A percentile compares a stretch with the other conserved stretches of the same genome.
phyloP scores from a whole-genome alignment of 2,888 invertebrate genomes.

The Nymphalis c-album region DNA sequence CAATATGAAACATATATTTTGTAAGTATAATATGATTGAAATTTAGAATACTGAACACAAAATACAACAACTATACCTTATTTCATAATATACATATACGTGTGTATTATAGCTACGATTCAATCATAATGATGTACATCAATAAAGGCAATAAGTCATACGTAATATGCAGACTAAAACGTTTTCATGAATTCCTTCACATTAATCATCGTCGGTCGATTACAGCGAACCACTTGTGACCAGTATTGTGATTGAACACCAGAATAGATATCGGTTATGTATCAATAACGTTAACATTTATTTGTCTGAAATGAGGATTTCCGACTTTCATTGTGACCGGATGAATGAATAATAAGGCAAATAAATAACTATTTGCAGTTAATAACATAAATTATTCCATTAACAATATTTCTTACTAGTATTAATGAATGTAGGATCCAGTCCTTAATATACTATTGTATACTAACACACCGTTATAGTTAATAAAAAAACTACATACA shows the following conservation, averaged over 20 bases:
- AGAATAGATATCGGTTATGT: conserved; percentile 29
- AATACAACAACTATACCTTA: neutral
- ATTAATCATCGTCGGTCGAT: conserved; percentile 34
- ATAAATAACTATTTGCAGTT: neutral
- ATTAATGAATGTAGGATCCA: too few relatives aligned
- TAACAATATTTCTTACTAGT: neutral
- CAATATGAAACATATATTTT: too few relatives aligned
- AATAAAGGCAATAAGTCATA: conserved; percentile 31
- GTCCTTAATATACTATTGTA: too few relatives aligned
- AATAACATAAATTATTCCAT: neutral
- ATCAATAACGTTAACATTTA: conserved; percentile 21
- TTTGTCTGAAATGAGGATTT: conserved; percentile 29
- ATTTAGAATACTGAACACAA: too few relatives aligned
- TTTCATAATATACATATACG: neutral
- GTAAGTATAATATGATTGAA: too few relatives aligned
- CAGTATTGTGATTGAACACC: conserved; percentile 26
- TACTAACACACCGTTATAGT: too few relatives aligned
- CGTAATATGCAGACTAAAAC: conserved; percentile 29
- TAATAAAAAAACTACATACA: too few relatives aligned
- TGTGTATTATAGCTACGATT: neutral
- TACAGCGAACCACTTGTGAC: conserved; percentile 36
- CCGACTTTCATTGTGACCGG: conserved; percentile 34
- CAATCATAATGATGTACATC: conserved; percentile 10
- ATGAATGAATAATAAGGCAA: conserved; percentile 35
- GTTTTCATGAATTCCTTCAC: conserved; percentile 34